Evolutionary conservation across 1,140 invertebrate genomes (phyloP), one percentile per base, ranked within the genome.

Genomic region (Macrosteles quadrilineatus): DNA sequence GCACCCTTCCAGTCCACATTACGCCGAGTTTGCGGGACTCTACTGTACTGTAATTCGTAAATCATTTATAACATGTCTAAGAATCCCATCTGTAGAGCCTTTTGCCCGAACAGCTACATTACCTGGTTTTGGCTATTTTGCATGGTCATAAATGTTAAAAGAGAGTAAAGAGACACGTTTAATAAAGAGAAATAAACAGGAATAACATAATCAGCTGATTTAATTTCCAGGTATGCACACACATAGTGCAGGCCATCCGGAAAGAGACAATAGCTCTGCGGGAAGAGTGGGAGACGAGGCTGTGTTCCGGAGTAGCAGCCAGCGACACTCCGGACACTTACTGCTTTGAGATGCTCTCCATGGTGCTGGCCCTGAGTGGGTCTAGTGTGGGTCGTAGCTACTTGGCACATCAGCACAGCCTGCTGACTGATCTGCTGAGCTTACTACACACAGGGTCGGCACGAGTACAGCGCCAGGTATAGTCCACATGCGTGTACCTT

Each of bases 261-360:
- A 92, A 93, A 77, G 96, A 98, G 81, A 90, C 94, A 0, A 80
- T 87, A 57, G 85, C 91, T 1, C 88, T 96, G 1, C 85, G 91
- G 53, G 95, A 98, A 75, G 94, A 96, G 77, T 98, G 95, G 94
- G 94, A 97, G 77, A 81, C 77, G 1, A 68, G 81, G 25, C 72
- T 85, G 0, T 84, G 80, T 67, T 82, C 80, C 1, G 79, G 72
- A 2, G 80, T 80, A 53, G 83, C 80, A 73, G 74, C 82, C 4
- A 80, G 80, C 62, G 83, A 85, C 77, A 77, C 85, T 57, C 82
- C 90, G 1, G 96, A 98, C 82, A 95, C 94, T 9, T 98, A 98
- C 78, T 98, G 96, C 82, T 98, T 98, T 80, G 96, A 98, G 83
- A 96, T 98, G 93, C 81, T 98, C 6, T 97, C 94, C 0, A 93